Evolutionary conservation across 2,113 vertebrate species (phyloP).

Genomic region (Anoura caudifer): DNA sequence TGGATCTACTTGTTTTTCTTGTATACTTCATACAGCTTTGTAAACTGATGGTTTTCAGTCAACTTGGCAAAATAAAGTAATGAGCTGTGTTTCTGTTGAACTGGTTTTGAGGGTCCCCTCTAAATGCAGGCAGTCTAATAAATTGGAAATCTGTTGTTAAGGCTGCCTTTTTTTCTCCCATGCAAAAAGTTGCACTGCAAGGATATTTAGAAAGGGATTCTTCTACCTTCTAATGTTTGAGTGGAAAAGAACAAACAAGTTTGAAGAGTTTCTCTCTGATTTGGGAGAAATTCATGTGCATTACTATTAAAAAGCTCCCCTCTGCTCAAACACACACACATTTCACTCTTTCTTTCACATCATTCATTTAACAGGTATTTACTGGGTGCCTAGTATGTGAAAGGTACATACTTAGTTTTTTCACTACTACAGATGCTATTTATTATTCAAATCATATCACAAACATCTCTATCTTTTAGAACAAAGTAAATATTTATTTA

Average conservation of each 20-base stretch:
- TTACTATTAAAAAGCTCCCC: neutral
- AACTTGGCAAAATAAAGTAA: constrained; percentile 60
- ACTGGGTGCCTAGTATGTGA: neutral
- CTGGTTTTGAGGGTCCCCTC: neutral
- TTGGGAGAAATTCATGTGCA: neutral
- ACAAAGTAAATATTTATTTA: constrained; percentile 60
- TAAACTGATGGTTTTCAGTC: neutral
- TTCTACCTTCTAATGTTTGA: neutral
- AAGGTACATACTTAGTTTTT: neutral
- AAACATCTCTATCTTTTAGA: constrained; percentile 34
- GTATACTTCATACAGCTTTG: constrained; percentile 24
- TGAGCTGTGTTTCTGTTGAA: constrained; percentile 48
- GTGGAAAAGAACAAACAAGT: neutral
- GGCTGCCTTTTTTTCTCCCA: neutral
- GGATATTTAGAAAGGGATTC: neutral
- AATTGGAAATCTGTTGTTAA: neutral
- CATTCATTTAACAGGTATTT: constrained; percentile 19
- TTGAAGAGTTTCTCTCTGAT: constrained; percentile 13
- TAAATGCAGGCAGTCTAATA: neutral
- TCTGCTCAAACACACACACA: neutral
- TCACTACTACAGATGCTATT: constrained; percentile 26
- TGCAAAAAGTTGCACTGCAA: neutral
- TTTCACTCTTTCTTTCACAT: neutral
- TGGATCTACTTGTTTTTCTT: neutral
- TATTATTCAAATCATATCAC: constrained; percentile 47